Evolutionary conservation across 2,797 vertebrate genomes (phyloP), one percentile per base, ranked within the genome.

Genomic region (Luscinia luscinia): DNA sequence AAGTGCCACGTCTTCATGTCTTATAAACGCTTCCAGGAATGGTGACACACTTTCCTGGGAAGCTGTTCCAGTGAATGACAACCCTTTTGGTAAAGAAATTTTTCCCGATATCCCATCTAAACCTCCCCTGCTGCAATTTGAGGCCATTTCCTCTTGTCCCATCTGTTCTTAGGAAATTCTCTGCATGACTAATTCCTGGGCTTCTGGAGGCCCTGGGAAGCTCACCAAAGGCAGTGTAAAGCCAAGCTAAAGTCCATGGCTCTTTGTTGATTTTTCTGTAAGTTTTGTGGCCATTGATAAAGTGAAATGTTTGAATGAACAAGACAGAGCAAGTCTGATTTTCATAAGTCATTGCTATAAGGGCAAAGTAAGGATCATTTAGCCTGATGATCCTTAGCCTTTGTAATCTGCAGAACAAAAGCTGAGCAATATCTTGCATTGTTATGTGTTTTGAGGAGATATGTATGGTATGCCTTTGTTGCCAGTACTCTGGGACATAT

Each of bases 1-100:
- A 48, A 73, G 40, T 46, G 41, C 59, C 67, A 54, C 4, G 0
- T 84, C 11, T 41, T 36, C 34, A 41, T 1, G 0, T 66, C 34
- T 36, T 66, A 32, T 9, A 66, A 72, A 59, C 61, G 68, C 54
- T 78, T 78, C 34, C 46, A 61, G 67, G 74, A 84, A 73, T 54
- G 34, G 54, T 54, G 46, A 67, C 74, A 73, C 52, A 36, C 46
- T 67, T 84, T 52, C 52, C 34, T 84, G 41, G 46, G 20, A 38
- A 78, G 27, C 32, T 61, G 40, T 90, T 61, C 46, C 74, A 78
- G 28, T 54, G 67, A 61, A 61, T 38, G 41, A 43, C 61, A 90
- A 9, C 32, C 34, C 20, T 79, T 73, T 54, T 0, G 1, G 36
- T 73, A 48, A 84, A 54, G 67, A 48, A 36, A n/a, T 54, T 41